phyloP scores from a whole-genome alignment of 2,797 vertebrate species.

The Octomys mimax region DNA sequence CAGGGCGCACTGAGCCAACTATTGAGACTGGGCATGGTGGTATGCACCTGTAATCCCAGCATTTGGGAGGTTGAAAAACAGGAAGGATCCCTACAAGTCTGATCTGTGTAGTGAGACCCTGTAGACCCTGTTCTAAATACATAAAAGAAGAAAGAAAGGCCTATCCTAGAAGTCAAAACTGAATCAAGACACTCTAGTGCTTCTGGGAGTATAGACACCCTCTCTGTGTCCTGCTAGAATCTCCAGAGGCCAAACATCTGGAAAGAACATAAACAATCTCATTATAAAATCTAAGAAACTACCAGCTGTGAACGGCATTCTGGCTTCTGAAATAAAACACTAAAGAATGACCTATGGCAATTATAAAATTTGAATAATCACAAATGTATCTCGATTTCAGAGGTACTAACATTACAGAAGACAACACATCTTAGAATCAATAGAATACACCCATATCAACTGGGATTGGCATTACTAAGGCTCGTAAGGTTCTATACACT shows the following conservation, averaged over 20 bases:
- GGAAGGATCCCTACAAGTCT: too few species aligned
- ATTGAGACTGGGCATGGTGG: too few species aligned
- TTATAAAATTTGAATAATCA: slow-evolving; percentile 18
- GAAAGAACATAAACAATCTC: not conserved
- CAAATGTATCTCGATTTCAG: not conserved
- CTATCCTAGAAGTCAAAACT: not conserved
- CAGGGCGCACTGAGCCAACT: too few species aligned
- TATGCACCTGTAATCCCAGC: too few species aligned
- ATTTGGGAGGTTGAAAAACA: too few species aligned
- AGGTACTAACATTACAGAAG: not conserved
- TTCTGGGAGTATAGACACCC: not conserved
- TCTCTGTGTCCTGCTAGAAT: not conserved
- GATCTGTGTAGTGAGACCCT: too few species aligned
- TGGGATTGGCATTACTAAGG: not conserved
- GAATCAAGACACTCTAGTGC: not conserved
- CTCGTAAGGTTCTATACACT: not conserved
- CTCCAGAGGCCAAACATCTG: not conserved
- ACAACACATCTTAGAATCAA: not conserved
- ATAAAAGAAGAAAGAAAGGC: not conserved
- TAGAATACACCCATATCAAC: not conserved
- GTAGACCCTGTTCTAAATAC: too few species aligned
- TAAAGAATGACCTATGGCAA: not conserved
- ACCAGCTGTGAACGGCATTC: not conserved
- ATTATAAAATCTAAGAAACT: not conserved
- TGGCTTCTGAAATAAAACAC: slow-evolving; percentile 38